Conservation (phyloP, 2,113 vertebrate genomes). For the Microcebus griseorufus region DNA sequence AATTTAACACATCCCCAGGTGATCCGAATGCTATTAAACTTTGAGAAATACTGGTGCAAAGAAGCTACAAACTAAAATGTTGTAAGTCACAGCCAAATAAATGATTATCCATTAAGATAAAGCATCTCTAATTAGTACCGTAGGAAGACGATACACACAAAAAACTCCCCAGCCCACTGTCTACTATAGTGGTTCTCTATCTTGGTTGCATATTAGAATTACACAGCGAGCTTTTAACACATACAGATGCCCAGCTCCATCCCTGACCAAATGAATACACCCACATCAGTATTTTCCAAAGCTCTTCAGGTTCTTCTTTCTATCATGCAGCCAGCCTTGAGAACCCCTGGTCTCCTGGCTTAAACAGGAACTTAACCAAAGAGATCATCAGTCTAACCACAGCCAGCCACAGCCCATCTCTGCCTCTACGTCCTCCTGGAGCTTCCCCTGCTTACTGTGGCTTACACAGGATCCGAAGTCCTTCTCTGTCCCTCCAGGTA, state of each 20-base stretch:
- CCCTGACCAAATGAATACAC: background rate
- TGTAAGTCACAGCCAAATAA: background rate
- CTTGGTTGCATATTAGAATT: background rate
- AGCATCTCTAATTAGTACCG: background rate
- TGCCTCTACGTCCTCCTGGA: background rate
- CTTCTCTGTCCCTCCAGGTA: background rate
- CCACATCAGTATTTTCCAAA: background rate
- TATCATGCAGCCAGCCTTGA: background rate
- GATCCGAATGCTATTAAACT: background rate
- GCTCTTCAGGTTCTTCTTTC: background rate
- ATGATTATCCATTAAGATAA: background rate
- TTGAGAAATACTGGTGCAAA: background rate
- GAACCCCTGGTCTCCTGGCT: background rate
- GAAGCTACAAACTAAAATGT: background rate
- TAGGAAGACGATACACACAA: background rate
- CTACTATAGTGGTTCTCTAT: background rate
- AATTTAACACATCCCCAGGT: background rate
- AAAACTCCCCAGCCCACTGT: background rate
- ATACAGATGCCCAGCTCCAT: background rate
- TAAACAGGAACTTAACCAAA: background rate
- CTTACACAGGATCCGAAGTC: fast-evolving
- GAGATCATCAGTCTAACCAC: background rate
- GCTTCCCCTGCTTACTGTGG: background rate
- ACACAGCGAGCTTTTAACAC: background rate
- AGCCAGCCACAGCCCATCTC: background rate